phyloP scores from a whole-genome alignment of 2,888 invertebrate genomes.

The Acrocyrtus sp. region DNA sequence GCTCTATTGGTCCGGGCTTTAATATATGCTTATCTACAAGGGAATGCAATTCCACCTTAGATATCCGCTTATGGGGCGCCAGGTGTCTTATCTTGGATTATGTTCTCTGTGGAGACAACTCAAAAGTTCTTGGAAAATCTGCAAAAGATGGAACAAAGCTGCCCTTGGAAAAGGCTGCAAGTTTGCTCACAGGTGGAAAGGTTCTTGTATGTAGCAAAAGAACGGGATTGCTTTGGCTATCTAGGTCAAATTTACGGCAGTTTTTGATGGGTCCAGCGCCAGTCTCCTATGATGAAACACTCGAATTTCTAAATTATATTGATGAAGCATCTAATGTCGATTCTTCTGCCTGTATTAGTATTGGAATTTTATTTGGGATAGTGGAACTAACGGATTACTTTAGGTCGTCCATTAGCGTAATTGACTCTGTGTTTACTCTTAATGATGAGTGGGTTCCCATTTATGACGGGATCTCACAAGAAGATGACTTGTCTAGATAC shows the following conservation, averaged over 20 bases:
- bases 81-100: conserved; percentile 45
- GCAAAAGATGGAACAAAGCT: conserved; percentile 13
- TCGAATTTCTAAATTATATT: conserved; percentile 32
- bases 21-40: conserved; percentile 13
- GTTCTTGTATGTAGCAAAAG: conserved; percentile 11
- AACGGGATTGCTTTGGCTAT: conserved; percentile 3
- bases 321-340: conserved; percentile 22
- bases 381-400: conserved; percentile 29
- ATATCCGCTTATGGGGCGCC: conserved; percentile 49
- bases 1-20: too few relatives aligned
- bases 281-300: conserved; percentile 14
- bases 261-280: conserved; percentile 1
- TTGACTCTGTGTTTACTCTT: conserved; percentile 21
- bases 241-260: not conserved
- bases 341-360: conserved; percentile 17
- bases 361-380: conserved; percentile 21
- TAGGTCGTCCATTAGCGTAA: not conserved
- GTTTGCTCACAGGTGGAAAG: conserved; percentile 10
- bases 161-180: conserved; percentile 36
- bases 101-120: conserved; percentile 43
- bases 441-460: conserved; percentile 27
- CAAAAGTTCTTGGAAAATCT: conserved; percentile 27
- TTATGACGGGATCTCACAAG: conserved; percentile 9
- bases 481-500: conserved; percentile 3
- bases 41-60: conserved; percentile 12